A percentile compares a stretch with the other conserved stretches of the same genome.
phyloP scores from a whole-genome alignment of 2,113 vertebrate genomes.

The Hemicordylus capensis region DNA sequence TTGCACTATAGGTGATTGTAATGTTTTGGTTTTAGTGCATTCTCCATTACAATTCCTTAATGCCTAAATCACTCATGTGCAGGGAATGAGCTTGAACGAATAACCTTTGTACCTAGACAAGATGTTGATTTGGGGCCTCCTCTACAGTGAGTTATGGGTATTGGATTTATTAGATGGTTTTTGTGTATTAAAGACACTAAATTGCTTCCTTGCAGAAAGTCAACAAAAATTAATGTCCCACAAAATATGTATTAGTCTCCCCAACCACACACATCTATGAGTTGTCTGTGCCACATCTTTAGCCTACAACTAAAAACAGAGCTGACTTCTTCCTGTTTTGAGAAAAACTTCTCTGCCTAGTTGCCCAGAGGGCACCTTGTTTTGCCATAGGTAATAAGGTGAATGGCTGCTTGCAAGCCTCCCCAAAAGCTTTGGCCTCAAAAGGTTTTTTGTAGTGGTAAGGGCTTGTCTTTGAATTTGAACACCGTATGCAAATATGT shows the following conservation, averaged over 20 bases:
- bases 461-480: neutral
- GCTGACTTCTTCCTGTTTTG: neutral
- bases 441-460: neutral
- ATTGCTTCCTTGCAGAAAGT: neutral
- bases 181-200: neutral
- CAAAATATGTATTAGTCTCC: too few relatives aligned
- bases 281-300: too few relatives aligned
- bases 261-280: too few relatives aligned
- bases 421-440: neutral
- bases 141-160: neutral
- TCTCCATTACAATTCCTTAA: neutral
- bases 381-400: too few relatives aligned
- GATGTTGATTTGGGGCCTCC: constrained; percentile 18
- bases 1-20: neutral
- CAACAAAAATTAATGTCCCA: neutral
- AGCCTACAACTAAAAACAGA: too few relatives aligned
- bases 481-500: neutral
- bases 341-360: neutral
- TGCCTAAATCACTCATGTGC: neutral
- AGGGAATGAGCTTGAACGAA: neutral
- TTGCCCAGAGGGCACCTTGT: neutral
- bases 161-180: neutral
- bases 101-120: neutral
- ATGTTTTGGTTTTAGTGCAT: neutral
- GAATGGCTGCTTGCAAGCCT: neutral